Base-by-base conservation (phyloP, 2,113 vertebrate species). In the Chlamydotis undulata region DNA sequence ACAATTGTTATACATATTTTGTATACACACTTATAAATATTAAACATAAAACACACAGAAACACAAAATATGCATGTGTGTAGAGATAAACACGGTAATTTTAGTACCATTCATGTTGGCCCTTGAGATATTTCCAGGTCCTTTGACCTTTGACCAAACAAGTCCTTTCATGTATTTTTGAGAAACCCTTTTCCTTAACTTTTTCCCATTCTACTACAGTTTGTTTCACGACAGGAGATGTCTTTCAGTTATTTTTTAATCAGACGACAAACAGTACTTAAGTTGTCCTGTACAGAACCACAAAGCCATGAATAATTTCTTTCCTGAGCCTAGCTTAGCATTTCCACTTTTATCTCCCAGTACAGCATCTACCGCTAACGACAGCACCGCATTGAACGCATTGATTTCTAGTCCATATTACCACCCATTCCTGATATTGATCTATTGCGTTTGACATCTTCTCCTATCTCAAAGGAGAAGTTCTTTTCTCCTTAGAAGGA, bases 271-370 rank as follows among this genome's bases (percentile, higher is more conserved):
- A 85, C 49, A 79, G 55, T 69, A 87, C 17, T 93, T 94, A 91
- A 86, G 64, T 93, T 82, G 74, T 91, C 65, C 81, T 55, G 50
- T 33, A 81, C 28, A 94, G 47, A 64, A 86, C n/a, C 83, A 71
- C 78, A 89, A 81, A 83, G 67, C 0, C 0, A 87, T 89, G 37
- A 92, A 74, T 71, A 94, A 93, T 93, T 96, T 91, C 53, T 96
- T 83, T 85, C 50, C 75, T 73, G 59, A 85, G 85, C 39, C 53
- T 59, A 87, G 71, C 50, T 94, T 80, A 93, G 63, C 91, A 91
- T 69, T 95, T 93, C 61, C 75, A 61, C 90, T 96, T 96, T 87
- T 94, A 83, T 77, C 75, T 85, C 43, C 53, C 67, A 88, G 53
- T 68, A 78, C 11, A 87, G 80, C 77, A 89, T 73, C 78, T 60